These are phyloP conservation scores for Pleuronectes platessa DNA, from an alignment of 2,113 vertebrate genomes.

Conservation along the genomic window DNA sequence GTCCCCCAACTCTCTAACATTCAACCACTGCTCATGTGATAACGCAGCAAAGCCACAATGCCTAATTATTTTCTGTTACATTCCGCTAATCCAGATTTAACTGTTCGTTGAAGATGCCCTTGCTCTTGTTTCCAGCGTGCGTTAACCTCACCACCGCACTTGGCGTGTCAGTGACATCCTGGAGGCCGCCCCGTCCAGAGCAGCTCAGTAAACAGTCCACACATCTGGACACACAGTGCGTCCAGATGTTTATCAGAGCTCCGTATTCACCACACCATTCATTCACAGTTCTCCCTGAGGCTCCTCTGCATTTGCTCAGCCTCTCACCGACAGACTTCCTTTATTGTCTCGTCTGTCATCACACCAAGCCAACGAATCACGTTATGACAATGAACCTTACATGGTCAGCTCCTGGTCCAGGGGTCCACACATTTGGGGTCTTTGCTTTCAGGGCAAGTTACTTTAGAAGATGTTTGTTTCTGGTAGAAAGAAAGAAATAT, in stretches of 20 bases:
- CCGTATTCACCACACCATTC: constrained; percentile 6
- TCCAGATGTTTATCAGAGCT: constrained; percentile 43
- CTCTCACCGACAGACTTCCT: constrained; percentile 30
- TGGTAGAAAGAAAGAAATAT: too few relatives aligned
- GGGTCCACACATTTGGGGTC: not conserved
- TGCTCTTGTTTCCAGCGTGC: constrained; percentile 1
- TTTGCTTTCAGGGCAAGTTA: not conserved
- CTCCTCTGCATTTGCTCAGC: constrained; percentile 53
- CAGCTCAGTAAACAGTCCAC: constrained; percentile 31
- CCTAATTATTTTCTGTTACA: not conserved
- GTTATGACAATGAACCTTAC: constrained; percentile 22
- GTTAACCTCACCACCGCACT: not conserved
- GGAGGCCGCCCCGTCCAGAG: constrained; percentile 39
- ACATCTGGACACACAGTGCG: constrained; percentile 6
- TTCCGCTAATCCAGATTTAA: not conserved
- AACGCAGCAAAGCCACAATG: not conserved
- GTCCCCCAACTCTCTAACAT: not conserved
- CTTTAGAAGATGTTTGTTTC: not conserved
- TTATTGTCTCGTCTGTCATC: constrained; percentile 26
- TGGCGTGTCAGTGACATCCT: constrained; percentile 24
- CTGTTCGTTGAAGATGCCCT: constrained; percentile 1
- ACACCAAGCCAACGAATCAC: not conserved
- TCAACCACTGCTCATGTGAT: not conserved
- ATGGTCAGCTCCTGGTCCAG: constrained; percentile 18
- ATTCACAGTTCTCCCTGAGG: not conserved